phyloP scores from a whole-genome alignment of 2,113 vertebrate genomes.

The Pseudorectes ferrugineus region DNA sequence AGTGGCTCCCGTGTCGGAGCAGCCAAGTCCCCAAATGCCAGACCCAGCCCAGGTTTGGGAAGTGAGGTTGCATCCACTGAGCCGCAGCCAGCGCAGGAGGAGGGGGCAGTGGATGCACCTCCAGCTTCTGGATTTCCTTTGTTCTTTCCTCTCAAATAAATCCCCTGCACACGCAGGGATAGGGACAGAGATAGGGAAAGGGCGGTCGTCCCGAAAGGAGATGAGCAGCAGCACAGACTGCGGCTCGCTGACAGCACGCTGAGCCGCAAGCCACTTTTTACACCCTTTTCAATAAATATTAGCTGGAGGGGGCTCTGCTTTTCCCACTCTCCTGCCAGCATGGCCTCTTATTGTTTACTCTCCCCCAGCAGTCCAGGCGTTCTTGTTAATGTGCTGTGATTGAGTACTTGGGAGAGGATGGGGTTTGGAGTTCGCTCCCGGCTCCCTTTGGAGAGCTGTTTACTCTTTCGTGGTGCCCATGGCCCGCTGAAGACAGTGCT shows the following conservation, averaged over 20 bases:
- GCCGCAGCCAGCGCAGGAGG: fast-evolving
- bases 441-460: conserved; percentile 63
- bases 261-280: conserved; percentile 21
- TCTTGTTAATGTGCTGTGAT: conserved; percentile 61
- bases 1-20: fast-evolving
- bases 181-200: background rate
- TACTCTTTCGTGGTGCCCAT: conserved; percentile 59
- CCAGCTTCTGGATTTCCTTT: background rate
- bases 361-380: conserved; percentile 32
- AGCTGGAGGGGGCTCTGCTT: conserved; percentile 29
- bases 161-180: fast-evolving
- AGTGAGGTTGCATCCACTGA: fast-evolving
- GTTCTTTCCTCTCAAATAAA: background rate
- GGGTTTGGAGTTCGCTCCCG: conserved; percentile 35
- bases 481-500: conserved; percentile 53
- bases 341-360: conserved; percentile 50
- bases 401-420: conserved; percentile 31
- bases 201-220: background rate
- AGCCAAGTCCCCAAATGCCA: fast-evolving
- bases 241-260: background rate
- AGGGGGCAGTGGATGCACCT: background rate
- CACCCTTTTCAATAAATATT: conserved; percentile 48
- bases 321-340: conserved; percentile 42
- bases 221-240: background rate
- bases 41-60: background rate